Percentiles rank a stretch among this genome's conserved stretches.
Evolutionary conservation across 2,797 vertebrate species (phyloP).

Genomic region (Acipenser transmontanus): DNA sequence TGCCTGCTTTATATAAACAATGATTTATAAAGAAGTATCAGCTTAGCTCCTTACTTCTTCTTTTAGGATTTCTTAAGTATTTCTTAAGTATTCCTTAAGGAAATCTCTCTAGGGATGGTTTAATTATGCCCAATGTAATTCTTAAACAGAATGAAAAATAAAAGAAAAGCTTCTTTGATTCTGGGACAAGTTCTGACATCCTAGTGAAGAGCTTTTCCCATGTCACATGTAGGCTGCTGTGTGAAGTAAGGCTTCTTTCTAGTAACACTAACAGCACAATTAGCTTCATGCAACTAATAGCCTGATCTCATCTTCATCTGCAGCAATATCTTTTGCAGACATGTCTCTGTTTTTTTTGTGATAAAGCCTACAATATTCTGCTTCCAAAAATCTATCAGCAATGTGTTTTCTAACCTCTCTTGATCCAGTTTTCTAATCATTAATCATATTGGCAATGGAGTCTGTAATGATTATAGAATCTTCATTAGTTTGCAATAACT

Average conservation of each 20-base stretch:
- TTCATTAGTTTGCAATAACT: neutral
- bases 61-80: too few relatives aligned
- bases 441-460: neutral
- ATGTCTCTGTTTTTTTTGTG: too few relatives aligned
- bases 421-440: neutral
- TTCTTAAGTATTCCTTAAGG: too few relatives aligned
- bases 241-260: neutral
- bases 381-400: too few relatives aligned
- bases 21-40: too few relatives aligned
- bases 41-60: too few relatives aligned
- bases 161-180: conserved; percentile 56
- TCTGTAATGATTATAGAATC: neutral
- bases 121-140: conserved; percentile 2
- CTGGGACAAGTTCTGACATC: conserved; percentile 55
- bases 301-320: neutral
- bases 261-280: neutral
- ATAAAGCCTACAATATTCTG: too few relatives aligned
- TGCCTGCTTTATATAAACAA: too few relatives aligned
- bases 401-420: too few relatives aligned
- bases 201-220: conserved; percentile 52
- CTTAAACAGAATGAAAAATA: conserved; percentile 17
- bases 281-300: neutral
- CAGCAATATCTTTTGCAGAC: too few relatives aligned
- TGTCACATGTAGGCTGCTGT: conserved; percentile 31
- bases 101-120: neutral